Conservation (phyloP, 2,888 invertebrate genomes). For the Herminia tarsipennalis region DNA sequence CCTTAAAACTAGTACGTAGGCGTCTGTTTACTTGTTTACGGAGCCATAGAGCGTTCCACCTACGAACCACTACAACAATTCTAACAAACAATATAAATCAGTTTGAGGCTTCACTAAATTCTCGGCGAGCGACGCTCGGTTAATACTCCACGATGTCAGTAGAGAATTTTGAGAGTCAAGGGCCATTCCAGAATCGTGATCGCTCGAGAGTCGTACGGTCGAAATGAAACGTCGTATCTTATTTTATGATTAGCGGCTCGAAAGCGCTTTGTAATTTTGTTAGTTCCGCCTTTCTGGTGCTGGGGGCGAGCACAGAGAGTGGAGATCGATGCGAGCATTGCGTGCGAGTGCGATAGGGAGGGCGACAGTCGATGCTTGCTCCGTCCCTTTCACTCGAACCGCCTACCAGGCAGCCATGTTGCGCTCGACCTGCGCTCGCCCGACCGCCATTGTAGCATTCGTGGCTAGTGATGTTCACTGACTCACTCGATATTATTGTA, state of each 20-base stretch:
- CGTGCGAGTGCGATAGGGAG: conserved; percentile 77
- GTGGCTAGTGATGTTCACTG: conserved; percentile 79
- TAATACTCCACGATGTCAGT: conserved; percentile 79
- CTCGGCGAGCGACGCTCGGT: conserved; percentile 63
- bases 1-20: conserved; percentile 2
- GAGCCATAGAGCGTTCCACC: conserved; percentile 20
- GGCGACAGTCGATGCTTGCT: conserved; percentile 60
- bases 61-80: conserved; percentile 26
- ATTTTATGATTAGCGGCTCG: conserved; percentile 86
- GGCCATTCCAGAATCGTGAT: conserved; percentile 84
- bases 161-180: conserved; percentile 84
- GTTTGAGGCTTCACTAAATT: conserved; percentile 69
- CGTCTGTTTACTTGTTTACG: conserved; percentile 21
- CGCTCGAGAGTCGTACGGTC: conserved; percentile 83
- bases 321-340: conserved; percentile 83
- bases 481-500: conserved; percentile 68
- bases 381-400: conserved; percentile 78
- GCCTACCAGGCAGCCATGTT: conserved; percentile 86
- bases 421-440: conserved; percentile 85
- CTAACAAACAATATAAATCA: conserved; percentile 58
- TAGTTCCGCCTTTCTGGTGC: conserved; percentile 86
- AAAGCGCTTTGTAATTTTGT: conserved; percentile 86
- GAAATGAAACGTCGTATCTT: conserved; percentile 86
- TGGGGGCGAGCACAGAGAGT: conserved; percentile 83
- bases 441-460: conserved; percentile 85